A percentile compares a stretch with the other conserved stretches of the same genome.
Conservation (phyloP, 1,140 invertebrate genomes). For the Aethina tumida region DNA sequence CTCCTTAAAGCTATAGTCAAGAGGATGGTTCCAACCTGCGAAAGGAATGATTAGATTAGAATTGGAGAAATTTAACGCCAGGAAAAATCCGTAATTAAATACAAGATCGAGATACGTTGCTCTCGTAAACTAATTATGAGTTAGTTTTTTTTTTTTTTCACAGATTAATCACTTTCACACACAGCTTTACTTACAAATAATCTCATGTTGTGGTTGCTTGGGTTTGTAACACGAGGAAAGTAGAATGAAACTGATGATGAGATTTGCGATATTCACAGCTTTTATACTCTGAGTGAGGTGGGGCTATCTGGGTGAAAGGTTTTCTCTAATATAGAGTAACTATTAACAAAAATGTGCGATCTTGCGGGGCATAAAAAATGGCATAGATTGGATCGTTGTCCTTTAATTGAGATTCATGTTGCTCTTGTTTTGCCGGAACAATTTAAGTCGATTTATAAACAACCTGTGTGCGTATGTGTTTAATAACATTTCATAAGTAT, state of each 20-base stretch:
- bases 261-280: no score
- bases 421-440: no score
- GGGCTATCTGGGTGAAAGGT: no score
- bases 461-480: no score
- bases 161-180: neutral
- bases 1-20: conserved; percentile 21
- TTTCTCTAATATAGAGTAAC: no score
- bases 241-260: conserved; percentile 25
- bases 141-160: neutral
- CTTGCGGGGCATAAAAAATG: no score
- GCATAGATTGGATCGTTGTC: no score
- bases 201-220: conserved; percentile 21
- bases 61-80: neutral
- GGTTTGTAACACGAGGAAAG: conserved; percentile 15
- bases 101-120: neutral
- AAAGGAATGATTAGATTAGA: conserved; percentile 6
- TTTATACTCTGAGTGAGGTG: no score
- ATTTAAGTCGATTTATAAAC: no score
- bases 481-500: no score
- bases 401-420: no score
- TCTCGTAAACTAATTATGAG: neutral
- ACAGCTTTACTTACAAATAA: conserved; percentile 21
- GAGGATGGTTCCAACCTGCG: conserved; percentile 22
- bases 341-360: no score
- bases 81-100: neutral